Evolutionary conservation across 2,797 vertebrate species (phyloP).

Genomic region (Trachurus trachurus): DNA sequence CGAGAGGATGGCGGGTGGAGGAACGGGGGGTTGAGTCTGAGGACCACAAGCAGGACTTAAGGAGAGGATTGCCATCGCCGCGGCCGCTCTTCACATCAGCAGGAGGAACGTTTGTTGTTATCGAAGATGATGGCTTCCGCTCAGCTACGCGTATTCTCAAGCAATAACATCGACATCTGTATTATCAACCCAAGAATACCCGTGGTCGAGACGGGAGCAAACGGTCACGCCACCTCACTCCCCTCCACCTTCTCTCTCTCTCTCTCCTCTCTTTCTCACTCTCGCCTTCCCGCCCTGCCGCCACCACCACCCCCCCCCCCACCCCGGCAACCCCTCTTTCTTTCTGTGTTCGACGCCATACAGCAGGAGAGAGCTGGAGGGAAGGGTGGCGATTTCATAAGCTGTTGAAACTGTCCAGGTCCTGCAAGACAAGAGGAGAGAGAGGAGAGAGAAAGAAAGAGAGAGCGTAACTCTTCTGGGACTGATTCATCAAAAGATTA

Average conservation of each 20-base stretch:
- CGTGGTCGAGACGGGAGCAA: slow-evolving; percentile 87
- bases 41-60: slow-evolving; percentile 44
- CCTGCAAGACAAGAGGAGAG: slow-evolving; percentile 57
- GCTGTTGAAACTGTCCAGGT: slow-evolving; percentile 59
- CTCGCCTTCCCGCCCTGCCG: slow-evolving; percentile 5
- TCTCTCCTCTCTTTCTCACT: slow-evolving; percentile 28
- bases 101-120: slow-evolving; percentile 24
- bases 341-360: slow-evolving; percentile 54
- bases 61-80: slow-evolving; percentile 30
- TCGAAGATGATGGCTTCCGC: slow-evolving; percentile 75
- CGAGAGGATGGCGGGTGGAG: slow-evolving; percentile 56
- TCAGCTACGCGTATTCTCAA: slow-evolving; percentile 90
- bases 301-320: slow-evolving; percentile 44
- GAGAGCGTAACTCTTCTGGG: slow-evolving; percentile 41
- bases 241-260: slow-evolving; percentile 69
- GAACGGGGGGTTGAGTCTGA: neutral
- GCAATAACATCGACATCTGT: slow-evolving; percentile 88
- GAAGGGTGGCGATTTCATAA: slow-evolving; percentile 71
- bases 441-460: slow-evolving; percentile 23
- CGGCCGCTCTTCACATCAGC: slow-evolving; percentile 27
- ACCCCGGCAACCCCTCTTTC: slow-evolving; percentile 7
- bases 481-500: slow-evolving; percentile 32
- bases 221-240: slow-evolving; percentile 68
- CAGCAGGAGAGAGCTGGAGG: slow-evolving; percentile 76
- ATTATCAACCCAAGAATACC: slow-evolving; percentile 89